These are phyloP conservation scores for Tonatia bakeri DNA, from an alignment of 2,113 vertebrate genomes.

Conservation along the genomic window DNA sequence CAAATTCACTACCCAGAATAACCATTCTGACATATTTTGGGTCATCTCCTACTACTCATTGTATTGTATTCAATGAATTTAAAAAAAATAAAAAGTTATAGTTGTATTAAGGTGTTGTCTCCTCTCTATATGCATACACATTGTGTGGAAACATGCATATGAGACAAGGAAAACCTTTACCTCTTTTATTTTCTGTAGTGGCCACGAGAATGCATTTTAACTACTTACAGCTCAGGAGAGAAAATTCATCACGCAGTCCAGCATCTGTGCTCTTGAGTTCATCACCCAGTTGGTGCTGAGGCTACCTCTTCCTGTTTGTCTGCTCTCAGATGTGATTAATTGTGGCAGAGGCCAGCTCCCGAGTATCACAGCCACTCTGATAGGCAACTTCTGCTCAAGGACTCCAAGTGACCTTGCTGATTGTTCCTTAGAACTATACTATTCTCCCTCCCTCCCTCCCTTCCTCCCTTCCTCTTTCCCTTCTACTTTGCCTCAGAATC, in stretches of 20 bases:
- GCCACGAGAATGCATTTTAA: not conserved
- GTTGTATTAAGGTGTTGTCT: not conserved
- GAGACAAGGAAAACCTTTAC: not conserved
- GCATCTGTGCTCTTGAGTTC: not conserved
- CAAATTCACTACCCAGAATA: not conserved
- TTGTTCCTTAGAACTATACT: not conserved
- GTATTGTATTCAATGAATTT: not conserved
- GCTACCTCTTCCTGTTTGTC: not conserved
- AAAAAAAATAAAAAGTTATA: not conserved
- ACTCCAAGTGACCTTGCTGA: not conserved
- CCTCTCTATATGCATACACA: accelerated
- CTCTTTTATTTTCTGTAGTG: not conserved
- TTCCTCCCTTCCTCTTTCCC: too few species aligned
- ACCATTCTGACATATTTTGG: not conserved
- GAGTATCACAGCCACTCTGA: not conserved
- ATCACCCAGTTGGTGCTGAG: not conserved
- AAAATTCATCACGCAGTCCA: not conserved
- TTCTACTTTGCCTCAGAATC: not conserved
- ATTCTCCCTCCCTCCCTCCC: not conserved
- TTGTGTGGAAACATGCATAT: not conserved
- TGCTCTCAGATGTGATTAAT: not conserved
- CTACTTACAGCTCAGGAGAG: not conserved
- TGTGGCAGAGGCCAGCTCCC: not conserved
- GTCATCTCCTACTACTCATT: not conserved
- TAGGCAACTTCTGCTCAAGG: not conserved